phyloP scores from a whole-genome alignment of 2,113 vertebrate species.

The Pollimyrus isidori region DNA sequence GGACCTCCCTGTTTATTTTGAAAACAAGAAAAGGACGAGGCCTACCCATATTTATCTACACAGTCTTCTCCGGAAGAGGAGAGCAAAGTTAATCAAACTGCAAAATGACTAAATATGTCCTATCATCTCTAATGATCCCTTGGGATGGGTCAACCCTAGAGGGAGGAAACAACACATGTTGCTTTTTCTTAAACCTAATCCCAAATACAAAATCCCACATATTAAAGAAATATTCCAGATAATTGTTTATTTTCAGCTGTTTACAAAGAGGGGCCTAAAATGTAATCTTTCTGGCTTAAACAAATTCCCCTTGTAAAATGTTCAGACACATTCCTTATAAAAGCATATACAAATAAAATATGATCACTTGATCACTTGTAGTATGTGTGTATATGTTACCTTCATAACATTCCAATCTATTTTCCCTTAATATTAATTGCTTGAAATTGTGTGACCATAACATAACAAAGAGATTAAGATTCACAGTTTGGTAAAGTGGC shows the following conservation, averaged over 20 bases:
- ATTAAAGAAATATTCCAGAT: neutral
- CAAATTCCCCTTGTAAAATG: neutral
- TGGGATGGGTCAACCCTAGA: neutral
- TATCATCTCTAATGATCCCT: neutral
- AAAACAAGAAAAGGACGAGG: neutral
- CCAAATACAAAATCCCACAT: neutral
- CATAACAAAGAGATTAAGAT: neutral
- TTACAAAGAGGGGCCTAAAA: neutral
- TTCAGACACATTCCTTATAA: neutral
- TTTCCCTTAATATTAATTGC: neutral
- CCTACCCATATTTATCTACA: neutral
- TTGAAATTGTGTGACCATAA: neutral
- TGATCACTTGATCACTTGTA: neutral
- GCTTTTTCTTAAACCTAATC: neutral
- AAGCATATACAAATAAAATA: neutral
- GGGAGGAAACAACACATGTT: neutral
- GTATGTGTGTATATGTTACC: neutral
- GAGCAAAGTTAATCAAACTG: neutral
- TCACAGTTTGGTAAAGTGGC: neutral
- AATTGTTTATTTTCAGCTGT: neutral
- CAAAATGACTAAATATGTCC: neutral
- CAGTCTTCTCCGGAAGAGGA: neutral
- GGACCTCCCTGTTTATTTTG: neutral
- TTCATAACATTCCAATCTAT: neutral
- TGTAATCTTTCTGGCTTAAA: neutral